These are phyloP conservation scores for Sebastes reedi DNA, from an alignment of 2,797 vertebrate species.

Conservation along the genomic window DNA sequence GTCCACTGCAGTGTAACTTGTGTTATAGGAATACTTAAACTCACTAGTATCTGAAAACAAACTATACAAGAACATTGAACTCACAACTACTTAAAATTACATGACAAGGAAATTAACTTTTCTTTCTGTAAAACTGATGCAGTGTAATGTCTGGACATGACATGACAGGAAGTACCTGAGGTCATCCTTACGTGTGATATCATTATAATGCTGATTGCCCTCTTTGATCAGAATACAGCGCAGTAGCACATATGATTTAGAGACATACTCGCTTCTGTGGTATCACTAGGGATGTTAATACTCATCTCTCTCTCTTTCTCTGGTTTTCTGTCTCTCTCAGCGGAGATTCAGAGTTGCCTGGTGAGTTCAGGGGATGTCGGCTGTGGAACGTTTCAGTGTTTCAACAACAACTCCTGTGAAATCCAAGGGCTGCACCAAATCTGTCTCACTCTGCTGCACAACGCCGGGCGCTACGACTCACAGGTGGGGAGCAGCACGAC, in stretches of 20 bases:
- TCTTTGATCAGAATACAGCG: not conserved
- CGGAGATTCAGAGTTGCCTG: constrained; percentile 94
- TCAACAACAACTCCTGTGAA: constrained; percentile 96
- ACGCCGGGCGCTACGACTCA: constrained; percentile 94
- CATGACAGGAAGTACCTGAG: not conserved
- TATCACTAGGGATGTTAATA: not conserved
- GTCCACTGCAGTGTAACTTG: not conserved
- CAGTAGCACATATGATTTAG: not conserved
- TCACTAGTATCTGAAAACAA: not conserved
- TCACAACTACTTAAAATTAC: not conserved
- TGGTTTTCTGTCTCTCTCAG: constrained; percentile 70
- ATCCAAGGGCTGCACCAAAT: constrained; percentile 94
- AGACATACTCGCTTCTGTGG: not conserved
- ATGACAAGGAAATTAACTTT: not conserved
- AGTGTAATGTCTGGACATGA: not conserved
- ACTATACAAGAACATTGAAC: not conserved
- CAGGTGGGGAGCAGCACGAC: constrained; percentile 81
- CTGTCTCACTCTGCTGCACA: constrained; percentile 96
- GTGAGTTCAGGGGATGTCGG: constrained; percentile 93
- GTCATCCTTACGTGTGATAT: not conserved
- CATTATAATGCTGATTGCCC: not conserved
- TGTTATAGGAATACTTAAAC: not conserved
- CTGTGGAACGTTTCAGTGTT: constrained; percentile 95
- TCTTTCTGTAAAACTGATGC: not conserved
- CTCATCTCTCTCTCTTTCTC: not conserved